Evolutionary conservation across 2,113 vertebrate genomes (phyloP).

Genomic region (Colossoma macropomum): DNA sequence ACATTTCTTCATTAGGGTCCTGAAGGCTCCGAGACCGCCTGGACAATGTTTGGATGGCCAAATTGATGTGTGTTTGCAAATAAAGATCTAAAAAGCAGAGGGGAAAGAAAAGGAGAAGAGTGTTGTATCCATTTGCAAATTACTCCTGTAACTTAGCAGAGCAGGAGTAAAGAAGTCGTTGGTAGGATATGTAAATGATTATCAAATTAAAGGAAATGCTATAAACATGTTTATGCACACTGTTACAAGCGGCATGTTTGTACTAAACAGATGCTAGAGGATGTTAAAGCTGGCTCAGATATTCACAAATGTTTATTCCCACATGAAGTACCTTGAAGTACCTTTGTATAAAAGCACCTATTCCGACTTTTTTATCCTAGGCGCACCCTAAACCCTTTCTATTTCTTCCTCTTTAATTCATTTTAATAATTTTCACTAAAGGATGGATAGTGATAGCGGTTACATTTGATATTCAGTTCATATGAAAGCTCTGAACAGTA

Average conservation of each 20-base stretch:
- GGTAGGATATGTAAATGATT: neutral
- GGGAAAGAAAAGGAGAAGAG: no score
- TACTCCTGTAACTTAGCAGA: neutral
- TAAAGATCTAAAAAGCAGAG: slow-evolving; percentile 15
- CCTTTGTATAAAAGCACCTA: neutral
- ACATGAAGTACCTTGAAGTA: neutral
- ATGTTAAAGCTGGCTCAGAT: neutral
- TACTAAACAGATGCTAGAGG: neutral
- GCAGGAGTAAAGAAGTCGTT: slow-evolving; percentile 5
- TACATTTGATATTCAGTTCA: neutral
- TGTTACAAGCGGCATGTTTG: neutral
- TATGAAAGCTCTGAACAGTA: neutral
- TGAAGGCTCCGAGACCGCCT: slow-evolving; percentile 25
- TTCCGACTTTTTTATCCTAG: neutral
- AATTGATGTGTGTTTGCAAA: slow-evolving; percentile 18
- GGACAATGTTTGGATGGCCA: slow-evolving; percentile 30
- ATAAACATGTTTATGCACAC: neutral
- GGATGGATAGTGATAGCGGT: neutral
- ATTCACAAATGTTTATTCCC: neutral
- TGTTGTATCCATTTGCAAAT: slow-evolving; percentile 8
- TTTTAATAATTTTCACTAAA: neutral
- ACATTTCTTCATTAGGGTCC: slow-evolving; percentile 41
- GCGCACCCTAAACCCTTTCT: neutral
- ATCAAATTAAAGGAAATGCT: neutral
- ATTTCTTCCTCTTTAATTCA: neutral